These are phyloP conservation scores for Zapornia atra DNA, from an alignment of 2,113 vertebrate species.

Conservation along the genomic window DNA sequence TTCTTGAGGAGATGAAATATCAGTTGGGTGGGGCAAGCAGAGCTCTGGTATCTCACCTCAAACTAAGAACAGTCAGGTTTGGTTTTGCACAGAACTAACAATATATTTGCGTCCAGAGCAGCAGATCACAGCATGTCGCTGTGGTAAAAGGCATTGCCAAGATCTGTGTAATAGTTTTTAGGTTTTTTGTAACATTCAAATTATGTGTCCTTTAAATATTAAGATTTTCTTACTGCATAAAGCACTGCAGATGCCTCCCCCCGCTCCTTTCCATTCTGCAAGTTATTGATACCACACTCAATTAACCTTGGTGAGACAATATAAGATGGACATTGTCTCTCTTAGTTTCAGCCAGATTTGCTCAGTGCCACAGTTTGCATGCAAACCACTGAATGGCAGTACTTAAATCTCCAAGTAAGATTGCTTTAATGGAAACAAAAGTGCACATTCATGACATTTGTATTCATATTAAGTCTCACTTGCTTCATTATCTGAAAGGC, in stretches of 20 bases:
- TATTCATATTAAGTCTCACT: neutral
- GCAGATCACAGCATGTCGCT: neutral
- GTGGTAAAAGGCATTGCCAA: neutral
- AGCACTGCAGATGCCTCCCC: neutral
- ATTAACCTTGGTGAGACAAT: neutral
- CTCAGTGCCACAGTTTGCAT: neutral
- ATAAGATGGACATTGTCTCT: neutral
- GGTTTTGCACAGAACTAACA: neutral
- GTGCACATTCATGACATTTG: neutral
- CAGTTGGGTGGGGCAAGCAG: neutral
- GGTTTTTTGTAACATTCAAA: neutral
- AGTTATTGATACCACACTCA: slow-evolving; percentile 7
- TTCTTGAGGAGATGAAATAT: neutral
- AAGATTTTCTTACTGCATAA: neutral
- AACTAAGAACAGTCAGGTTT: neutral
- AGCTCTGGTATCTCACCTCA: neutral
- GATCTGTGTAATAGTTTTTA: neutral
- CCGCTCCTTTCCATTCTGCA: neutral
- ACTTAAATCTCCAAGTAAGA: neutral
- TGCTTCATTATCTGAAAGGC: neutral
- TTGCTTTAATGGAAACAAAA: neutral
- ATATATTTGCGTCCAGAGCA: neutral
- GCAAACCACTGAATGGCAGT: neutral
- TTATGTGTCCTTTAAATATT: neutral
- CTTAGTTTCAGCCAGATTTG: neutral